Evolutionary conservation across 2,113 vertebrate genomes (phyloP), one percentile per base, ranked within the genome.

Genomic region (Galbula dea): DNA sequence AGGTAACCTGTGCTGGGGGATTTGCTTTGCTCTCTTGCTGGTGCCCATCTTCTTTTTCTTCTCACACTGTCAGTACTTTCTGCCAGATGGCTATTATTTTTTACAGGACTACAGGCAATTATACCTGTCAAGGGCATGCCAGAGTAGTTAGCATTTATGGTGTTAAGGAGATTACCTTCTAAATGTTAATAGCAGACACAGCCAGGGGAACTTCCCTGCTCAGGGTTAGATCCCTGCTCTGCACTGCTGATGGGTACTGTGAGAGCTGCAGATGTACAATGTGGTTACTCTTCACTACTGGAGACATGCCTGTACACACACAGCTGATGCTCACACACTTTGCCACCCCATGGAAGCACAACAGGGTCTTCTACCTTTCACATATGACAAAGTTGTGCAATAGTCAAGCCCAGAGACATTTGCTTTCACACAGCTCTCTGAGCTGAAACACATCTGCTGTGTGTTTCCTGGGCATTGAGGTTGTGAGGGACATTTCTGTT

Each of bases 121-220:
- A 95, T 18, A 84, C 32, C 80, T 94, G 94, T 94, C 93, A 89
- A 83, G 93, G 93, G 93, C 95, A 73, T 45, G 74, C 93, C 96
- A 92, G 91, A 87, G 75, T n/a, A 95, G 89, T 97, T 93, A 95
- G 76, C 89, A 61, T 96, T 97, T 95, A 96, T 37, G 86, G 89
- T 30, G 30, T 85, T 87, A 52, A 89, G 78, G 89, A 97, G 90
- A 96, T 97, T 95, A 89, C 83, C 85, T 88, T 82, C 87, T 88
- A 93, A 91, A 93, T 89, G 93, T 82, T 94, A 95, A 96, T 77
- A 45, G 87, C 83, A 91, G 92, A 37, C 55, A 83, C 41, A 89
- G 83, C 80, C 11, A 0, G 30, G 59, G 66, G 46, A 46, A 82
- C 75, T 61, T 20, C 26, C 59, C 48, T 65, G 6, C 26, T 92